Evolutionary conservation across 2,888 invertebrate species (phyloP).

Genomic region (Caradrina kadenii): DNA sequence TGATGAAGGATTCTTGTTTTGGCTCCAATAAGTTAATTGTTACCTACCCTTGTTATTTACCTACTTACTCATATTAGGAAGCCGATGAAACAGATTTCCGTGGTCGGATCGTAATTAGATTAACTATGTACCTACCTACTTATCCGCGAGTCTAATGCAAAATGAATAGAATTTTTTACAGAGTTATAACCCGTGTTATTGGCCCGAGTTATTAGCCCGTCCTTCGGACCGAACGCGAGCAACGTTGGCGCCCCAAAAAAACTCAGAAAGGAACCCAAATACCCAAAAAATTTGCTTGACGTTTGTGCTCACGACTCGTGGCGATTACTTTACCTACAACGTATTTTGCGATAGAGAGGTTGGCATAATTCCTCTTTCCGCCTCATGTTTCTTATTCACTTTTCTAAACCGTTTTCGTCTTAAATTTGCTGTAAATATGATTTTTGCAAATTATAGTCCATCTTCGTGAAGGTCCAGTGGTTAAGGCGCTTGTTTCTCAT

Average conservation of each 20-base stretch:
- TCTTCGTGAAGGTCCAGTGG: too few species aligned
- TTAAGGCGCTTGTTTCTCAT: too few species aligned
- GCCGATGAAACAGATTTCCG: background rate
- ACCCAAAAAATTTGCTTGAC: too few species aligned
- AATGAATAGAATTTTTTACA: background rate
- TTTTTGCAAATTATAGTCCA: background rate
- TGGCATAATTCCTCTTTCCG: too few species aligned
- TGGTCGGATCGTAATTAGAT: slow-evolving; percentile 6
- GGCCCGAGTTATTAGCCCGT: too few species aligned
- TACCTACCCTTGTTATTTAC: background rate
- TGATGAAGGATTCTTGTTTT: background rate
- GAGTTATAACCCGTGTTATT: too few species aligned
- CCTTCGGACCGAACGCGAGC: too few species aligned
- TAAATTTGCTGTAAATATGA: background rate
- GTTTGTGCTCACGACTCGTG: too few species aligned
- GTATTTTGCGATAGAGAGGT: background rate
- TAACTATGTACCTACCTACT: background rate
- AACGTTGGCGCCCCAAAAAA: too few species aligned
- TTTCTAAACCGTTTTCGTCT: background rate
- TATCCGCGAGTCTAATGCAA: background rate
- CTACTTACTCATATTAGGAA: slow-evolving; percentile 4
- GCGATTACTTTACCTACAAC: too few species aligned
- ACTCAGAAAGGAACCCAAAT: too few species aligned
- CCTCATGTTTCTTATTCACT: too few species aligned
- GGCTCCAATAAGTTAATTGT: background rate